A percentile compares a stretch with the other conserved stretches of the same genome.
Conservation (phyloP, 2,797 vertebrate species). For the Enteromius radiatus region DNA sequence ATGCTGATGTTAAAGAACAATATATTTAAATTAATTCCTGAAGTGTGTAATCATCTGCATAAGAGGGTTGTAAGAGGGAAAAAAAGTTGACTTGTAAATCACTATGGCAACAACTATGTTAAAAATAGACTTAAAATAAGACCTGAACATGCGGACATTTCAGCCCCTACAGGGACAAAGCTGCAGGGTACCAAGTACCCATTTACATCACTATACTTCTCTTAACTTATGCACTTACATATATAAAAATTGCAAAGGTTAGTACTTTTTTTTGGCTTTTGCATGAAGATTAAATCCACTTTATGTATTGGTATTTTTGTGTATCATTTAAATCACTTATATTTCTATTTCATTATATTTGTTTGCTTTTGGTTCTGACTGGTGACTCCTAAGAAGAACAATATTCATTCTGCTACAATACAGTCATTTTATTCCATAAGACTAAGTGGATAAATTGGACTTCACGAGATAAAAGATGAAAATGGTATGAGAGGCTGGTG, state of each 20-base stretch:
- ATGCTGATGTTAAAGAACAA: not conserved
- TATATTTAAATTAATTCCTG: not conserved
- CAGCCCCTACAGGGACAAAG: not conserved
- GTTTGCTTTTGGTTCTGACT: not conserved
- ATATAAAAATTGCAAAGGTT: not conserved
- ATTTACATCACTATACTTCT: not conserved
- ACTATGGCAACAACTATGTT: conserved; percentile 13
- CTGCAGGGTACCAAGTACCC: not conserved
- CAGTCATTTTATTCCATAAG: not conserved
- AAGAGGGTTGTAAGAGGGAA: not conserved
- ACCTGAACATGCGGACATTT: not conserved
- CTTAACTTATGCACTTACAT: not conserved
- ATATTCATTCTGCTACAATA: not conserved
- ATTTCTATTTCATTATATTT: not conserved
- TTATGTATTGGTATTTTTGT: not conserved
- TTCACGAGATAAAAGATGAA: not conserved
- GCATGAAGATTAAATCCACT: not conserved
- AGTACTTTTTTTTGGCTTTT: not conserved
- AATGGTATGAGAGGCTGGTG: conserved; percentile 1
- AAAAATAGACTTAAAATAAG: conserved; percentile 27
- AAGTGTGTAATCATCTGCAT: not conserved
- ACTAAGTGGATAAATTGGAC: not conserved
- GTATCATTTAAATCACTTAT: not conserved
- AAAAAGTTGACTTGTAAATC: conserved; percentile 12
- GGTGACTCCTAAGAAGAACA: not conserved